Evolutionary conservation across 2,888 invertebrate genomes (phyloP).

Genomic region (Neoaliturus tenellus): DNA sequence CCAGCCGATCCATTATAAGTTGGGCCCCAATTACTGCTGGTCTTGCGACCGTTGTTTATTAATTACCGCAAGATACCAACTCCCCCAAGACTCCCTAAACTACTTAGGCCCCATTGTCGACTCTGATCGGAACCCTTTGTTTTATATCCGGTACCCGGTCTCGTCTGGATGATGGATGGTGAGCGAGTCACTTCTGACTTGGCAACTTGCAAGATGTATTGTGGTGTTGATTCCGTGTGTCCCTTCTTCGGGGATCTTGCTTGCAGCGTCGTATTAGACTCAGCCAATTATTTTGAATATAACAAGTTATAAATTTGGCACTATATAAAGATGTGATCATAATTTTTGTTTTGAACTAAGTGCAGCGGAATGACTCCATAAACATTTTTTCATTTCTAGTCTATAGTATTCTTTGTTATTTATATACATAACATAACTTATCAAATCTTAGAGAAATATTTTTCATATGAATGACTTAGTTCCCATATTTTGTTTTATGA

Average conservation of each 20-base stretch:
- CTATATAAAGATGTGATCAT: too few species aligned
- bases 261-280: neutral
- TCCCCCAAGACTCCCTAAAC: conserved; percentile 49
- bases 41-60: conserved; percentile 55
- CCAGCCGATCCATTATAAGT: conserved; percentile 57
- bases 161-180: neutral
- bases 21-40: conserved; percentile 46
- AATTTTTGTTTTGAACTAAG: too few species aligned
- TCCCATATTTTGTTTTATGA: too few species aligned
- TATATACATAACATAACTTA: too few species aligned
- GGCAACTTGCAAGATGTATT: neutral
- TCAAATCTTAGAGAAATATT: too few species aligned
- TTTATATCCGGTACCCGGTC: conserved; percentile 23
- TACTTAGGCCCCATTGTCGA: conserved; percentile 46
- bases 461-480: too few species aligned
- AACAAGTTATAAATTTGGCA: too few species aligned
- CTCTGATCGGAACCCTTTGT: conserved; percentile 42
- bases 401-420: too few species aligned
- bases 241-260: neutral
- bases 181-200: conserved; percentile 5
- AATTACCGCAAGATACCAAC: conserved; percentile 56
- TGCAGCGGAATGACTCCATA: too few species aligned
- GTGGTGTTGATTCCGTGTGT: neutral
- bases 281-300: too few species aligned
- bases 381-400: too few species aligned